Base-by-base conservation (phyloP, 2,888 invertebrate species). In the Marasmarcha lunaedactyla region DNA sequence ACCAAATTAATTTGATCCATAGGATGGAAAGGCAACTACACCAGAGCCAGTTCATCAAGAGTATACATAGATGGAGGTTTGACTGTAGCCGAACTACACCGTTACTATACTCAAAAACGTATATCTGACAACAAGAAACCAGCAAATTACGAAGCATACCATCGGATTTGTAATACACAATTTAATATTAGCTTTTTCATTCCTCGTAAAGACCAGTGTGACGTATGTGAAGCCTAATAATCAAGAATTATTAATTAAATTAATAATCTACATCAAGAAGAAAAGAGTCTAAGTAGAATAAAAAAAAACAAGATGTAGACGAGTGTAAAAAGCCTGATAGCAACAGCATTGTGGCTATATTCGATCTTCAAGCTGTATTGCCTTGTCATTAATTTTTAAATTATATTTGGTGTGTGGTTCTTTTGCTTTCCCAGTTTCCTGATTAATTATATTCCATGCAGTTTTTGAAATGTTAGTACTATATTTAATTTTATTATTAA, bases 201-300 rank as follows among this genome's bases (percentile, higher is more conserved):
- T 27, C 49, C 50, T 6, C 54, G 48, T 35, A 57, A 57, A 44
- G 57, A 63, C 44, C 52, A 51, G 26, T 63, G 59, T 37, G 57
- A 59, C 41, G 47, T 44, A 15, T 37, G 33, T 34, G 41, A 37
- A 37, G 41, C 41, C 26, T 41, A n/a, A n/a, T n/a, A n/a, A 33
- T 33, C 7, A 33, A 33, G 33, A 33, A n/a, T 11, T 4, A 11
- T 33, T 33, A 33, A 9, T 4, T 6, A 7, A 14, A 42, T 36
- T 4, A 57, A 52, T 45, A 45, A 54, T 15, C 13, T 39, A 27
- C 42, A 44, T 38, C 39, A 39, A 26, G 41, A 48, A 40, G 44
- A 51, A 50, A 50, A 49, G 41, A 43, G 40, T 25, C 38, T 50
- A 27, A 42, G 42, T 37, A 36, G 54, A 42, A 15, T 39, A 42